Evolutionary conservation across 2,888 invertebrate genomes (phyloP).

Genomic region (Ryuthela nishihirai): DNA sequence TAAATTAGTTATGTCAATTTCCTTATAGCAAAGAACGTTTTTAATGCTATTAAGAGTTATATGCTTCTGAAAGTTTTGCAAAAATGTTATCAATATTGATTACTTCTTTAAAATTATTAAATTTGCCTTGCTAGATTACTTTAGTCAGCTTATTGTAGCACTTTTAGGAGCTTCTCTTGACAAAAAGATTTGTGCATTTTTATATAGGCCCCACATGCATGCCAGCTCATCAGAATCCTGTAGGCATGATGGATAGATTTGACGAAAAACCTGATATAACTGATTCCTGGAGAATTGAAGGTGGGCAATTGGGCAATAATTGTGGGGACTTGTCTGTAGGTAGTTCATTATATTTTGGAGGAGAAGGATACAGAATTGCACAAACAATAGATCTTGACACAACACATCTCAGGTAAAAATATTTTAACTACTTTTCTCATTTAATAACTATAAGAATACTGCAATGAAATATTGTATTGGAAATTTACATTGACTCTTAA

Average conservation of each 20-base stretch:
- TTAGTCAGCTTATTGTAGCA: too few relatives aligned
- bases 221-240: conserved; percentile 25
- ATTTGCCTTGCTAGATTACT: too few relatives aligned
- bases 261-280: conserved; percentile 48
- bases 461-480: too few relatives aligned
- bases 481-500: too few relatives aligned
- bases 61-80: too few relatives aligned
- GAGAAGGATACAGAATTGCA: conserved; percentile 49
- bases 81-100: too few relatives aligned
- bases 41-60: too few relatives aligned
- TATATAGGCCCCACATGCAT: conserved; percentile 41
- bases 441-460: not conserved
- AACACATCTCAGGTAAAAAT: conserved; percentile 45
- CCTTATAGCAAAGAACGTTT: too few relatives aligned
- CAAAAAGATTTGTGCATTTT: not conserved
- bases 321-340: conserved; percentile 49
- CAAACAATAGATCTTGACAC: conserved; percentile 49
- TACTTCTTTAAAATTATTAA: too few relatives aligned
- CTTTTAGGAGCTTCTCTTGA: too few relatives aligned
- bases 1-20: too few relatives aligned
- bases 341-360: conserved; percentile 50
- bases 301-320: conserved; percentile 48
- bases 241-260: conserved; percentile 50
- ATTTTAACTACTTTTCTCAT: not conserved
- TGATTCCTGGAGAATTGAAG: conserved; percentile 47